These are phyloP conservation scores for Xenotilapia longispinis DNA, from an alignment of 2,113 vertebrate genomes.

Conservation along the genomic window DNA sequence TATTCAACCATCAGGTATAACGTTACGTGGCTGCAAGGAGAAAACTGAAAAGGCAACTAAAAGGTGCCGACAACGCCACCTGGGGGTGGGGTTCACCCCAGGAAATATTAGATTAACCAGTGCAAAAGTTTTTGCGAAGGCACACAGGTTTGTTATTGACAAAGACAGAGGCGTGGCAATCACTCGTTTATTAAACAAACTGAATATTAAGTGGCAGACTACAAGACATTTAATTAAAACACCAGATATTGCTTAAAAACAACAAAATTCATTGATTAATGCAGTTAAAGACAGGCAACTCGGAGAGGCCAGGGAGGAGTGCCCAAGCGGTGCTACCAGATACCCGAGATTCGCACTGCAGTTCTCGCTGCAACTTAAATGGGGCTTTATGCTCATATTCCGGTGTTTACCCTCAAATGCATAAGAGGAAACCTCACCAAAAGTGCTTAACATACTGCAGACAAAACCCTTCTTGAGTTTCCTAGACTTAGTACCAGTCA, in stretches of 20 bases:
- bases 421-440: background rate
- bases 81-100: background rate
- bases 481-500: background rate
- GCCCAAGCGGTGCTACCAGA: background rate
- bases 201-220: accelerated
- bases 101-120: background rate
- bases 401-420: background rate
- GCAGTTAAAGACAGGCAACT: background rate
- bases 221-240: background rate
- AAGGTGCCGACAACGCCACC: background rate
- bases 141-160: background rate
- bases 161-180: background rate
- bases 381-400: background rate
- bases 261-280: background rate
- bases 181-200: background rate
- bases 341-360: background rate
- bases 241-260: background rate
- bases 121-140: background rate
- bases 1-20: background rate
- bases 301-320: background rate
- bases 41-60: background rate
- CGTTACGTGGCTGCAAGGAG: background rate
- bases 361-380: background rate
- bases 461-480: background rate
- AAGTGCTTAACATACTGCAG: background rate